phyloP scores from a whole-genome alignment of 2,797 vertebrate genomes.

The Melanogrammus aeglefinus region DNA sequence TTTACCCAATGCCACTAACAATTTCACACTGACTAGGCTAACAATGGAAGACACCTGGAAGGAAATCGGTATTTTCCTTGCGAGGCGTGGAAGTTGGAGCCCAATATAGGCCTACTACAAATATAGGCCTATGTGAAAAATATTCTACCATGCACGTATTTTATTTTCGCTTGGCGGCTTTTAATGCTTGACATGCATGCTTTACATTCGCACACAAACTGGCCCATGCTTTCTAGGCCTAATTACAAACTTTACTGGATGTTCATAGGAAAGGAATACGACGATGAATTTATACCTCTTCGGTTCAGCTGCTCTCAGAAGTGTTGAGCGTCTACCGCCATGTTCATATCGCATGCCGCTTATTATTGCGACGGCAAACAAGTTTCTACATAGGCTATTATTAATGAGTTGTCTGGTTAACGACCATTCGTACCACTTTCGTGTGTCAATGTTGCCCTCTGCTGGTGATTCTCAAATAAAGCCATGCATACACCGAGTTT shows the following conservation, averaged over 20 bases:
- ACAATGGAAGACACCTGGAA: not conserved
- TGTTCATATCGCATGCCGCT: not conserved
- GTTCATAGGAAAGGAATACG: not conserved
- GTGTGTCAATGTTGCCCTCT: conserved; percentile 64
- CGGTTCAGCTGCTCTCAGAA: not conserved
- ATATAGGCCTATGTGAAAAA: not conserved
- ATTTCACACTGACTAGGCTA: not conserved
- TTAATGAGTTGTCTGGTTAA: not conserved
- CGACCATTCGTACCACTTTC: not conserved
- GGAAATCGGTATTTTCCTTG: not conserved
- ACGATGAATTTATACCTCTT: not conserved
- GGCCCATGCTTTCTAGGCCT: not conserved
- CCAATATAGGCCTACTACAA: not conserved
- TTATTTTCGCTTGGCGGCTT: not conserved
- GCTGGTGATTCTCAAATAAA: conserved; percentile 36
- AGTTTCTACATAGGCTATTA: not conserved
- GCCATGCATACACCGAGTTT: not conserved
- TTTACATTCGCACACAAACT: not conserved
- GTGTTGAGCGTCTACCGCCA: not conserved
- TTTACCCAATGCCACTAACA: not conserved
- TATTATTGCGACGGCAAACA: conserved; percentile 16
- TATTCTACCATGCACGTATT: not conserved
- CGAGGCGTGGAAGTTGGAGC: not conserved
- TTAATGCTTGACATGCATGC: not conserved
- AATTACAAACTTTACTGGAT: not conserved